Percentiles rank a stretch among this genome's conserved stretches.
Conservation (phyloP, 2,113 vertebrate species). For the Redunca redunca region DNA sequence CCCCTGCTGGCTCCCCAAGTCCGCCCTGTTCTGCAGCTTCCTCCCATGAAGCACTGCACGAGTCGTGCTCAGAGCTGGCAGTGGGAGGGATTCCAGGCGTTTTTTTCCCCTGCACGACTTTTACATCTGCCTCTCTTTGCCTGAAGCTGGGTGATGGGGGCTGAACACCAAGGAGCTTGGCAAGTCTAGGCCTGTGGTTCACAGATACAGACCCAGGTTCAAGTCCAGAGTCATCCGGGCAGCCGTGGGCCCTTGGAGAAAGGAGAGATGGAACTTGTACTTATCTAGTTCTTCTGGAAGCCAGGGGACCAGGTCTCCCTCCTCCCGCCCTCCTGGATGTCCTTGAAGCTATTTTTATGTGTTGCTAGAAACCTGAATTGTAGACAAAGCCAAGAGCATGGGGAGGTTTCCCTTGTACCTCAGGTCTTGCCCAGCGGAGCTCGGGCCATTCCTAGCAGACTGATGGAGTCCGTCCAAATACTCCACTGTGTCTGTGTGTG, state of each 20-base stretch:
- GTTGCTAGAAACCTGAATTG: slow-evolving; percentile 59
- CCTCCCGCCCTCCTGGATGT: neutral
- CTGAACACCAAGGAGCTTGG: neutral
- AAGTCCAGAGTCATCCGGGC: neutral
- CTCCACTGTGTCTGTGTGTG: neutral
- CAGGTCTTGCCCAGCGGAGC: neutral
- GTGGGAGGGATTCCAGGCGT: neutral
- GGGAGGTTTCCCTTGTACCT: neutral
- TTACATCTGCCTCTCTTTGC: neutral
- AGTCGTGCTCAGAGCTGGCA: neutral
- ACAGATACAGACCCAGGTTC: neutral
- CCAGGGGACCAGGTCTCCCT: slow-evolving; percentile 9
- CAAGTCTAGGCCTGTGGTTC: neutral
- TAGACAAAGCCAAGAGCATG: slow-evolving; percentile 1
- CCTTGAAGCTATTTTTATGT: slow-evolving; percentile 72
- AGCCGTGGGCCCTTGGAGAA: neutral
- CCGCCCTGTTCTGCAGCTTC: neutral
- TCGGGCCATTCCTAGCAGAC: neutral
- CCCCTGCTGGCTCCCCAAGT: neutral
- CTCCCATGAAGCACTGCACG: neutral
- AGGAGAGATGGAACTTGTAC: neutral
- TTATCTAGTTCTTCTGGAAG: neutral
- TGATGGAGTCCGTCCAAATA: neutral
- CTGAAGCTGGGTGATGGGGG: neutral
- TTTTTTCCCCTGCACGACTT: neutral